phyloP scores from a whole-genome alignment of 2,888 invertebrate genomes.

The Drosophila kuntzei region DNA sequence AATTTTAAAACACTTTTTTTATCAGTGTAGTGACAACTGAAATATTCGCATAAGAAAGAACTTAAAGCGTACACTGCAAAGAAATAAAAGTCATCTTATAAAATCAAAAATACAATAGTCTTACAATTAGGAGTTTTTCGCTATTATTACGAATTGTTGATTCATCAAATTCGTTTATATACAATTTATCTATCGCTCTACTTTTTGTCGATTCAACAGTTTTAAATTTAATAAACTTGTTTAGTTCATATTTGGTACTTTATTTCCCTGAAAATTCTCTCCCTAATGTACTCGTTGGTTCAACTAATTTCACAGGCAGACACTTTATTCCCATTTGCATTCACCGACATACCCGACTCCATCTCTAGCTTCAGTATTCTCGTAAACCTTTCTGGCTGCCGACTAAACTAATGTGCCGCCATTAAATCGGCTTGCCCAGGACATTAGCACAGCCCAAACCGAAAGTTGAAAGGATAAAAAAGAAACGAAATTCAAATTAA shows the following conservation, averaged over 20 bases:
- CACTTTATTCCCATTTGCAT: conserved; percentile 42
- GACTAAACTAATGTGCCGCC: conserved; percentile 61
- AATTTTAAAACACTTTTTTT: too few species aligned
- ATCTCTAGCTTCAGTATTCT: not conserved
- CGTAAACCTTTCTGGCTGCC: conserved; percentile 14
- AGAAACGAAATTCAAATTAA: conserved; percentile 65
- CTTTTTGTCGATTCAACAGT: not conserved
- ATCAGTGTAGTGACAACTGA: too few species aligned
- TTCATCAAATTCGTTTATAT: not conserved
- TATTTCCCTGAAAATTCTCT: not conserved
- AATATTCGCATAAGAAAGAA: too few species aligned
- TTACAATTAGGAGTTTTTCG: too few species aligned
- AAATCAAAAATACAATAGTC: too few species aligned
- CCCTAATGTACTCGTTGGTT: conserved; percentile 2
- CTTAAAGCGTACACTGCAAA: too few species aligned
- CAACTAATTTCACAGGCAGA: conserved; percentile 27
- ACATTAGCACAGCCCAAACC: conserved; percentile 53
- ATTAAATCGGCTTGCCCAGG: conserved; percentile 70
- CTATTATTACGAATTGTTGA: too few species aligned
- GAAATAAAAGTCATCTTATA: too few species aligned
- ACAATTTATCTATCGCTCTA: not conserved
- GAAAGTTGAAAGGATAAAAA: conserved; percentile 23
- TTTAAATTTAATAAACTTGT: not conserved
- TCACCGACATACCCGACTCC: conserved; percentile 1
- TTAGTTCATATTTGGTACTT: not conserved